These are phyloP conservation scores for Oryzias melastigma DNA, from an alignment of 2,113 vertebrate genomes.

Conservation along the genomic window DNA sequence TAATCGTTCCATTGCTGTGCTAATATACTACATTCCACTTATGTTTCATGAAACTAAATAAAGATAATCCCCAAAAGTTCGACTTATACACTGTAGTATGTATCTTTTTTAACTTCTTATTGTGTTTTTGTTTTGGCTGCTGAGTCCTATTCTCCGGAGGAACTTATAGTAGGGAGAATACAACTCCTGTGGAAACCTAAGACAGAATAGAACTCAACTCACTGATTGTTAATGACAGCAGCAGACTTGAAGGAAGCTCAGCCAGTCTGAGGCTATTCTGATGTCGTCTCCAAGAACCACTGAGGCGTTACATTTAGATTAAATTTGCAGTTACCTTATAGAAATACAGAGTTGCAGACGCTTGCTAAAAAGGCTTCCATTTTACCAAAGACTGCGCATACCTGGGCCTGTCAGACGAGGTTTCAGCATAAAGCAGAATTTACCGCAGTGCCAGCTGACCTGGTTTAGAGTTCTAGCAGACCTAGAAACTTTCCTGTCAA, in stretches of 20 bases:
- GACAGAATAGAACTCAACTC: constrained; percentile 15
- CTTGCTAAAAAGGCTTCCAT: constrained; percentile 18
- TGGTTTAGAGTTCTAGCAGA: constrained; percentile 43
- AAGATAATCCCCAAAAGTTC: too few species aligned
- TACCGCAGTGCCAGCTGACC: constrained; percentile 46
- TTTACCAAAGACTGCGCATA: constrained; percentile 9
- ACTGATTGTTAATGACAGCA: too few species aligned
- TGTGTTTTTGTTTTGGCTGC: too few species aligned
- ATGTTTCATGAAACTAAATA: too few species aligned
- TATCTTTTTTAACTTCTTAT: too few species aligned
- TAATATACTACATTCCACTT: too few species aligned
- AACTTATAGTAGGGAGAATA: background rate
- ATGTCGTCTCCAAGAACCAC: constrained; percentile 29
- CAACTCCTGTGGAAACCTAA: constrained; percentile 7
- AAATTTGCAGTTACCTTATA: constrained; percentile 3
- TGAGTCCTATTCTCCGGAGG: too few species aligned
- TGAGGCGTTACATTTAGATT: constrained; percentile 41
- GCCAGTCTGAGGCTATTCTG: constrained; percentile 22
- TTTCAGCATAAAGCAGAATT: constrained; percentile 34
- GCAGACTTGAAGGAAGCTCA: constrained; percentile 7
- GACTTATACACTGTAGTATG: too few species aligned
- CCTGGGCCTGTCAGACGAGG: constrained; percentile 44
- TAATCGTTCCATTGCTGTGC: too few species aligned
- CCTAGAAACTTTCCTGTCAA: constrained; percentile 24
- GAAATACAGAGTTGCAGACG: constrained; percentile 3